Evolutionary conservation across 2,113 vertebrate genomes (phyloP).

Genomic region (Rhinogobius similis): DNA sequence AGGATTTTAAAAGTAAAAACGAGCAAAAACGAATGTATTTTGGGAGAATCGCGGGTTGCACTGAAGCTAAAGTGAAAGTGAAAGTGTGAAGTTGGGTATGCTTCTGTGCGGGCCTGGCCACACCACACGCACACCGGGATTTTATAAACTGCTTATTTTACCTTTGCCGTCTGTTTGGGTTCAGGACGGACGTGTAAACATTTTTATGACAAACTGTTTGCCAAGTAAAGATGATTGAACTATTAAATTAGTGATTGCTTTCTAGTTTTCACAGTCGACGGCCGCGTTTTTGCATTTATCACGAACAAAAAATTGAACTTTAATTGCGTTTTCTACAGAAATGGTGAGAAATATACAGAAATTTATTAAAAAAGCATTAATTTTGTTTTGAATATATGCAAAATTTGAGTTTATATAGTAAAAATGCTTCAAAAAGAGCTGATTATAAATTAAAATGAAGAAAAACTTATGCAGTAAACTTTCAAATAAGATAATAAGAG

Average conservation of each 20-base stretch:
- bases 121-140: background rate
- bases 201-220: background rate
- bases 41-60: constrained; percentile 20
- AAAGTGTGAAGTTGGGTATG: constrained; percentile 61
- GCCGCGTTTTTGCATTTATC: too few species aligned
- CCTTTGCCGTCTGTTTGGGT: background rate
- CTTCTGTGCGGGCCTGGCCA: constrained; percentile 17
- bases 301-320: too few species aligned
- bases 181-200: background rate
- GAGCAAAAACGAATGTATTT: constrained; percentile 49
- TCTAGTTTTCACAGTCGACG: too few species aligned
- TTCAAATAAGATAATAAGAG: too few species aligned
- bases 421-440: too few species aligned
- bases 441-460: too few species aligned
- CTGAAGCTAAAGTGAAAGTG: constrained; percentile 55
- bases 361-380: too few species aligned
- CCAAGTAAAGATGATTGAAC: background rate
- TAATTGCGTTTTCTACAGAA: too few species aligned
- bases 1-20: constrained; percentile 13
- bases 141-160: background rate
- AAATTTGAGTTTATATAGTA: too few species aligned
- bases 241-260: background rate
- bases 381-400: too few species aligned
- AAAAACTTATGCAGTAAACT: too few species aligned
- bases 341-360: too few species aligned